Conservation (phyloP, 2,888 invertebrate genomes). For the Stenodema calcarata region DNA sequence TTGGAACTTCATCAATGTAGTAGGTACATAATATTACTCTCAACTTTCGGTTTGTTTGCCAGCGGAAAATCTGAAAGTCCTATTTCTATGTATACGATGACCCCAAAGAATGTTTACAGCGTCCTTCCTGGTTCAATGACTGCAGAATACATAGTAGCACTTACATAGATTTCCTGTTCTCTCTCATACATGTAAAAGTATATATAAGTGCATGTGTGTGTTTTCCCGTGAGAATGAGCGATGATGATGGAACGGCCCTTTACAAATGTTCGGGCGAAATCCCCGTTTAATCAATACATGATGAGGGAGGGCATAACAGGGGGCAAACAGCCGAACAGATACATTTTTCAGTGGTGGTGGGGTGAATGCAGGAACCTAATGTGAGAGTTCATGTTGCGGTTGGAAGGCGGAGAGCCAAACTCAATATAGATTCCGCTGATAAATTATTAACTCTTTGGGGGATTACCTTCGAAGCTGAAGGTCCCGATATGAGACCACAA, state of each 20-base stretch:
- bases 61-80: not conserved
- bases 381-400: not conserved
- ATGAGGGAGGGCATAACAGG: not conserved
- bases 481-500: slow-evolving; percentile 9
- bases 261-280: slow-evolving; percentile 15
- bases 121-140: not conserved
- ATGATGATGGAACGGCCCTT: slow-evolving; percentile 30
- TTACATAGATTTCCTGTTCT: slow-evolving; percentile 5
- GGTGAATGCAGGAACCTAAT: not conserved
- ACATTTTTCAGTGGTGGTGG: not conserved
- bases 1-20: too few species aligned
- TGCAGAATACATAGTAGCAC: not conserved
- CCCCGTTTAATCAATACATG: slow-evolving; percentile 32
- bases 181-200: not conserved
- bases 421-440: slow-evolving; percentile 26
- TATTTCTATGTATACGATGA: not conserved
- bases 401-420: not conserved
- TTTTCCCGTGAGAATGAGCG: slow-evolving; percentile 19
- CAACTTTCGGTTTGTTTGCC: too few species aligned
- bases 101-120: not conserved
- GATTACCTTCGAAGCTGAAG: not conserved
- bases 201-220: not conserved
- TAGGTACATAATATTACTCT: too few species aligned
- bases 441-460: slow-evolving; percentile 30
- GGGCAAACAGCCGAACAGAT: slow-evolving; percentile 12